These are phyloP conservation scores for Nansenia antarctica DNA, from an alignment of 2,113 vertebrate species.

Conservation along the genomic window DNA sequence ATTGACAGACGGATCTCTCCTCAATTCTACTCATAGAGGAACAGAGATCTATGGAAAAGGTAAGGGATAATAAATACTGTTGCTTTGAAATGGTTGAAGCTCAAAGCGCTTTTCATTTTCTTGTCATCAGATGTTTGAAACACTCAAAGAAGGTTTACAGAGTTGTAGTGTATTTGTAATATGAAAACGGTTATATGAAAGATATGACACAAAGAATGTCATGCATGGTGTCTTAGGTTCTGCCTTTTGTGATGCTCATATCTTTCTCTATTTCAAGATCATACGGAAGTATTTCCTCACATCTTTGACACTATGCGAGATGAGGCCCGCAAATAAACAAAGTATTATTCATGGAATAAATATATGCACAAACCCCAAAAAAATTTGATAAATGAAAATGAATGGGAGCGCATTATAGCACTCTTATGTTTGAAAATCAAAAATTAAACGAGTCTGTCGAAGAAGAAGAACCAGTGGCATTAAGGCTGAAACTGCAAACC, in stretches of 20 bases:
- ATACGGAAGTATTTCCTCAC: slow-evolving; percentile 68
- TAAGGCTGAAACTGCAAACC: slow-evolving; percentile 73
- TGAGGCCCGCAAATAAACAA: slow-evolving; percentile 68
- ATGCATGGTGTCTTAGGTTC: slow-evolving; percentile 50
- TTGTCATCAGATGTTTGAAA: slow-evolving; percentile 58
- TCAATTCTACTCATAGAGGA: background rate
- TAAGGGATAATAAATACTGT: slow-evolving; percentile 43
- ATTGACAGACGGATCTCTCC: slow-evolving; percentile 6
- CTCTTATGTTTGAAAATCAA: slow-evolving; percentile 69
- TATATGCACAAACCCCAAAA: slow-evolving; percentile 74
- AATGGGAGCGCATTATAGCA: slow-evolving; percentile 64
- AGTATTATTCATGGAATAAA: slow-evolving; percentile 67
- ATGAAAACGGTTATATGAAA: slow-evolving; percentile 53
- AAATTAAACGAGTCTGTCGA: slow-evolving; percentile 70
- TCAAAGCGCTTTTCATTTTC: slow-evolving; percentile 59
- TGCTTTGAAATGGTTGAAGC: slow-evolving; percentile 56
- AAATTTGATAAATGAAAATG: slow-evolving; percentile 72
- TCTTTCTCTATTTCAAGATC: slow-evolving; percentile 62
- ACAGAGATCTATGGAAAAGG: slow-evolving; percentile 21
- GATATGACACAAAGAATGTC: slow-evolving; percentile 52
- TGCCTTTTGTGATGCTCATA: slow-evolving; percentile 61
- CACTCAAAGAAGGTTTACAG: slow-evolving; percentile 70
- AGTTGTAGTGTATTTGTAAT: slow-evolving; percentile 53
- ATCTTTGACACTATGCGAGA: slow-evolving; percentile 51
- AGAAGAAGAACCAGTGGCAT: slow-evolving; percentile 70